A percentile compares a stretch with the other conserved stretches of the same genome.
phyloP scores from a whole-genome alignment of 2,797 vertebrate species.

The Limnodromus scolopaceus region DNA sequence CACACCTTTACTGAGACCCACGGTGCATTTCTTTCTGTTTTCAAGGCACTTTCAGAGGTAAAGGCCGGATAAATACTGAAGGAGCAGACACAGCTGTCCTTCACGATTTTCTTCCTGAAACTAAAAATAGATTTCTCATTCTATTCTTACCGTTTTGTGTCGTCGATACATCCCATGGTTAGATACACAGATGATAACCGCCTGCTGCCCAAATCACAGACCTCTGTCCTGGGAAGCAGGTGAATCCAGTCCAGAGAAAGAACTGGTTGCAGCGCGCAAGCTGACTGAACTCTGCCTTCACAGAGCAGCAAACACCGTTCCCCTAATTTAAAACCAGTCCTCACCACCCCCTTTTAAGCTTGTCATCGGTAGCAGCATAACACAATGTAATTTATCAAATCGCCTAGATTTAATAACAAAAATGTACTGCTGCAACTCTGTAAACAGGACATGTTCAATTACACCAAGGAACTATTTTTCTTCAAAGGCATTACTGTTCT shows the following conservation, averaged over 20 bases:
- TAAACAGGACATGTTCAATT: slow-evolving; percentile 73
- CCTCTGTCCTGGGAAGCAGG: not conserved
- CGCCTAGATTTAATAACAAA: slow-evolving; percentile 77
- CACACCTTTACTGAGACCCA: not conserved
- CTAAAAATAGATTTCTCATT: not conserved
- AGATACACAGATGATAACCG: not conserved
- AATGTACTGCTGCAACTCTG: slow-evolving; percentile 78
- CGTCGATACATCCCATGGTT: not conserved
- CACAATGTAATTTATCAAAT: slow-evolving; percentile 76
- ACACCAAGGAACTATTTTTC: slow-evolving; percentile 55
- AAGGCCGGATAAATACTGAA: not conserved
- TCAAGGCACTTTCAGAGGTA: not conserved
- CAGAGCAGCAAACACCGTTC: not conserved
- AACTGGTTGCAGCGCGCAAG: not conserved
- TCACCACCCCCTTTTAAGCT: not conserved
- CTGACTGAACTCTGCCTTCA: not conserved
- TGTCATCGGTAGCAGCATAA: slow-evolving; percentile 40
- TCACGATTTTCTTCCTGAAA: not conserved
- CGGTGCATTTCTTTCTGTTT: rapidly evolving
- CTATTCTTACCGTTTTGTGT: not conserved
- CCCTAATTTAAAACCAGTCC: not conserved
- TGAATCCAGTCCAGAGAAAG: not conserved
- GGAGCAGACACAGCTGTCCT: not conserved
- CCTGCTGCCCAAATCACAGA: not conserved
- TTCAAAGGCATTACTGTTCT: slow-evolving; percentile 17